Percentiles rank a stretch among this genome's conserved stretches.
Evolutionary conservation across 2,113 vertebrate genomes (phyloP).

Genomic region (Nothoprocta perdicaria): DNA sequence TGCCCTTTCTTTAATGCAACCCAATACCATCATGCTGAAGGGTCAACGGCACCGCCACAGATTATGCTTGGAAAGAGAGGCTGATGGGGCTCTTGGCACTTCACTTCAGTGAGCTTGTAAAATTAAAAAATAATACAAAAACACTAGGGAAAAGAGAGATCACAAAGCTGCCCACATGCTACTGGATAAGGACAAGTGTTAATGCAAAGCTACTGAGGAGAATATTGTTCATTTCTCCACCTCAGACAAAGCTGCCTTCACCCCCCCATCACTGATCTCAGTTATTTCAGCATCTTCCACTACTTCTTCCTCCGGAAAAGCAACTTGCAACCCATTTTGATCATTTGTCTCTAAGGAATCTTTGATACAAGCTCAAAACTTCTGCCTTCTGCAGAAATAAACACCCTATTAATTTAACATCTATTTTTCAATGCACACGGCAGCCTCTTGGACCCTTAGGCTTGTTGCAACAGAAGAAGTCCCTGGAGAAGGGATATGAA

Average conservation of each 20-base stretch:
- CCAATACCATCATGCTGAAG: background rate
- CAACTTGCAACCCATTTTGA: rapidly evolving
- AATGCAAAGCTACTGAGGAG: rapidly evolving
- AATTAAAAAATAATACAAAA: background rate
- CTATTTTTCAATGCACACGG: background rate
- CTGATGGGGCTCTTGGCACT: background rate
- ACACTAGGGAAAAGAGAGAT: background rate
- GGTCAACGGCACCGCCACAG: rapidly evolving
- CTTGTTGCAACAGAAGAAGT: background rate
- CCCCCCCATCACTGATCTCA: no score
- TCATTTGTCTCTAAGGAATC: background rate
- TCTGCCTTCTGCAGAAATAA: background rate
- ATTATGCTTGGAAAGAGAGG: rapidly evolving
- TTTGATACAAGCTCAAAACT: background rate
- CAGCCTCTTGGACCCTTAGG: background rate
- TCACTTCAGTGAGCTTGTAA: rapidly evolving
- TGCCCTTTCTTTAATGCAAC: no score
- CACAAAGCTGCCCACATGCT: rapidly evolving
- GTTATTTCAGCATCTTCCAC: background rate
- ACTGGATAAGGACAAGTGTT: background rate
- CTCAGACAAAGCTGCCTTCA: background rate
- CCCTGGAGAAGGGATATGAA: rapidly evolving
- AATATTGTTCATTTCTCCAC: background rate
- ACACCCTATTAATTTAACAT: background rate
- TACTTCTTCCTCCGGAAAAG: background rate